Conservation (phyloP, 2,888 invertebrate species). For the Ochropacha duplaris region DNA sequence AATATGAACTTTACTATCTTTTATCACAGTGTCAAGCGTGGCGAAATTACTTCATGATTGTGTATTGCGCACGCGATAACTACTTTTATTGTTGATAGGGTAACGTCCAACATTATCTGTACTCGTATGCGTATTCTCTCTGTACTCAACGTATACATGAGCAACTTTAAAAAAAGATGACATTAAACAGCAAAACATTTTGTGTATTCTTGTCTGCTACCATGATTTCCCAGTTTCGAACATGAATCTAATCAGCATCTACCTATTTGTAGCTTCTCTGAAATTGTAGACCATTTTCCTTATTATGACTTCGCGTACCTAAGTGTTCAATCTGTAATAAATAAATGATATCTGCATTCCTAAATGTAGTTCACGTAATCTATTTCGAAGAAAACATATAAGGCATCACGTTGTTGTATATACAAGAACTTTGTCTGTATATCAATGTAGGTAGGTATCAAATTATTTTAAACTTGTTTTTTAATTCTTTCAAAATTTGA, state of each 20-base stretch:
- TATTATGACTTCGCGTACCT: neutral
- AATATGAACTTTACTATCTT: neutral
- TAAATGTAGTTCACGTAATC: neutral
- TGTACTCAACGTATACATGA: too few relatives aligned
- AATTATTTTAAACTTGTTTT: too few relatives aligned
- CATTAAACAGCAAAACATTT: neutral
- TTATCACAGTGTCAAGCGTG: conserved; percentile 3
- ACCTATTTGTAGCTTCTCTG: neutral
- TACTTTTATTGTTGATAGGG: neutral
- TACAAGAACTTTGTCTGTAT: too few relatives aligned
- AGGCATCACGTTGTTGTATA: neutral
- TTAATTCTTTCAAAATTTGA: too few relatives aligned
- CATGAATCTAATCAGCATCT: neutral
- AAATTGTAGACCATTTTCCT: neutral
- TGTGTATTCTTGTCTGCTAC: neutral
- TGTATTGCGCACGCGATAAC: neutral
- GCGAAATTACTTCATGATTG: neutral
- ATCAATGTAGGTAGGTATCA: too few relatives aligned
- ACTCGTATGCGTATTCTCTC: too few relatives aligned
- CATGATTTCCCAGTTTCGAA: neutral
- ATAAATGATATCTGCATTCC: neutral
- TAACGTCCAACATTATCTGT: neutral
- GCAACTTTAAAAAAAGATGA: neutral
- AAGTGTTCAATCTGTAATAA: neutral
- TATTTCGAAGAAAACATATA: neutral